phyloP scores from a whole-genome alignment of 2,888 invertebrate species.

The Sinhomidia bicolor region DNA sequence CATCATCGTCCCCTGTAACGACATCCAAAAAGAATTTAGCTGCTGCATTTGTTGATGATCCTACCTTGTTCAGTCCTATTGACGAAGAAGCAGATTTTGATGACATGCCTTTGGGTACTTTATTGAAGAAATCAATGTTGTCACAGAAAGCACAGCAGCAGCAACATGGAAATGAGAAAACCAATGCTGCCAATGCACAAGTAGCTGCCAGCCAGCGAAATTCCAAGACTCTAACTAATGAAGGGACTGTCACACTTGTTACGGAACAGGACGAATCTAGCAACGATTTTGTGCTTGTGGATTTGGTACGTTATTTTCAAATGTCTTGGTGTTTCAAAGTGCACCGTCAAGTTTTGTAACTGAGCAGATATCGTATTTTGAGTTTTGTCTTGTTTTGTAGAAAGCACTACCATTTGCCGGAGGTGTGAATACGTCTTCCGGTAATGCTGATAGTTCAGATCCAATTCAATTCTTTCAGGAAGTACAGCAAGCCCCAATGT shows the following conservation, averaged over 20 bases:
- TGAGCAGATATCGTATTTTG: background rate
- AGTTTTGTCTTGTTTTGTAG: too few relatives aligned
- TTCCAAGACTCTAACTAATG: constrained; percentile 71
- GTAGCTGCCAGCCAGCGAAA: constrained; percentile 36
- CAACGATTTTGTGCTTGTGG: constrained; percentile 86
- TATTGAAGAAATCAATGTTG: constrained; percentile 64
- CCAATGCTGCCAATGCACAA: constrained; percentile 13
- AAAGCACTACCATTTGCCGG: too few relatives aligned
- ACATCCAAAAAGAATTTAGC: constrained; percentile 69
- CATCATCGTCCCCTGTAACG: constrained; percentile 66
- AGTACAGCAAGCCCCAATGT: constrained; percentile 88
- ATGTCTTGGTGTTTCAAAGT: background rate
- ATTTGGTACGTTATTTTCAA: constrained; percentile 84
- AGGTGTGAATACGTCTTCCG: too few relatives aligned
- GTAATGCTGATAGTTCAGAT: constrained; percentile 83
- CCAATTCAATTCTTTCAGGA: constrained; percentile 90
- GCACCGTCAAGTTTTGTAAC: background rate
- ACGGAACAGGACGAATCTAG: constrained; percentile 71
- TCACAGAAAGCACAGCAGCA: constrained; percentile 49
- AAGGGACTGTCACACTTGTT: constrained; percentile 71
- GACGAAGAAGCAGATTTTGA: constrained; percentile 70
- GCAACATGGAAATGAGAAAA: constrained; percentile 11
- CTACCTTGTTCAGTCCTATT: constrained; percentile 64
- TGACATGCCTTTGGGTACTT: constrained; percentile 60
- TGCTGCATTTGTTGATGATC: constrained; percentile 70